Base-by-base conservation (phyloP, 2,888 invertebrate species). In the Tachystola acroxantha region DNA sequence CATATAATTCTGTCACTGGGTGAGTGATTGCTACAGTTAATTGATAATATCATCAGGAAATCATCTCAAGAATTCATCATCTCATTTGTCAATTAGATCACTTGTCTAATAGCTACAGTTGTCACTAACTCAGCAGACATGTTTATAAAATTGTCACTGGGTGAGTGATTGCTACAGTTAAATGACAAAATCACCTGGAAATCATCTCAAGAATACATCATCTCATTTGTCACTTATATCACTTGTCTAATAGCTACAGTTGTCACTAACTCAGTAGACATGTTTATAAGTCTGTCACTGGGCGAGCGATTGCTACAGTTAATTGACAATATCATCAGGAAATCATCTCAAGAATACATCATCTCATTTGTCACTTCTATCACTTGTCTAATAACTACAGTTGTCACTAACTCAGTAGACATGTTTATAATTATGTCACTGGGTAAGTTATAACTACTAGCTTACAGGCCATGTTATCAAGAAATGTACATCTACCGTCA, bases 81-180 rank as follows among this genome's bases (percentile, higher is more conserved):
- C n/a, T 25, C 3, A 27, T 5, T 3, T 27, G 10, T 27, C 27
- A 25, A n/a, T n/a, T n/a, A n/a, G n/a, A n/a, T n/a, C 29, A 35
- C 6, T 4, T 27, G 27, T 27, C 10, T 7, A 7, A 6, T 27
- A 27, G 12, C 11, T 7, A 12, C 9, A 30, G 19, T 19, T 7
- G 29, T 29, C 14, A 29, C n/a, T 10, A 29, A n/a, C 44, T 45
- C 53, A 59, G 53, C 48, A 47, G 40, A 39, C 34, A 42, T 27
- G 31, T 42, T 33, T 32, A 7, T 11, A 9, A 40, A 28, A 38
- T 34, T 48, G 42, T 44, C 46, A 50, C 50, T 50, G 50, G 48
- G 46, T 36, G 22, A 40, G 30, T 43, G 43, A 41, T 41, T 27
- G 28, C 35, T 41, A 25, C 13, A 37, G 32, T 10, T 34, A 22